These are phyloP conservation scores for Lycodopsis pacificus DNA, from an alignment of 2,797 vertebrate species.

Conservation along the genomic window DNA sequence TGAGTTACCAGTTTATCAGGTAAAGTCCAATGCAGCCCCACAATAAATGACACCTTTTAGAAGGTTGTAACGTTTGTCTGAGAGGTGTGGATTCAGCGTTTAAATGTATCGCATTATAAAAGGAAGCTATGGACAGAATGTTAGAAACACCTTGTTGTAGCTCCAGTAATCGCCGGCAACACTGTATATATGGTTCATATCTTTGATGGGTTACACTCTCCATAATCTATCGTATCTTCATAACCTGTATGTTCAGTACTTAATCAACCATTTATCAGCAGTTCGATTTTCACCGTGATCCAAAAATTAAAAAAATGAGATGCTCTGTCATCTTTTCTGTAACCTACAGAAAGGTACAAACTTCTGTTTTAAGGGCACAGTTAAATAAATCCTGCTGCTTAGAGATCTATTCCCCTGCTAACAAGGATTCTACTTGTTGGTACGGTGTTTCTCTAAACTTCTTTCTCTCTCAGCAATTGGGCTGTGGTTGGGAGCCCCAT, in stretches of 20 bases:
- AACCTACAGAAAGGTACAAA: neutral
- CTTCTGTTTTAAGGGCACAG: neutral
- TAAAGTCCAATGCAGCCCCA: neutral
- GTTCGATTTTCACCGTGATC: neutral
- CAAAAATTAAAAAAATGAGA: neutral
- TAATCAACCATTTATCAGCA: neutral
- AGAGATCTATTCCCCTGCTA: neutral
- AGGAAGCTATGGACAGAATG: neutral
- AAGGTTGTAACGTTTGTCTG: neutral
- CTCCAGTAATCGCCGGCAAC: neutral
- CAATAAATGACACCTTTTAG: neutral
- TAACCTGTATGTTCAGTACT: neutral
- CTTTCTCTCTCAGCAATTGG: conserved; percentile 45
- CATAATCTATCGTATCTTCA: neutral
- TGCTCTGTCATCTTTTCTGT: neutral
- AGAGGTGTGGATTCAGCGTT: neutral
- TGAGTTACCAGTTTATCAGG: neutral
- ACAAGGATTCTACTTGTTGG: conserved; percentile 17
- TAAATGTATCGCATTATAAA: neutral
- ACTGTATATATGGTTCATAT: neutral
- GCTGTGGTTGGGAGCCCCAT: conserved; percentile 38
- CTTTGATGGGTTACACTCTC: neutral
- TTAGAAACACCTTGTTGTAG: neutral
- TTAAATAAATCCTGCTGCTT: neutral
- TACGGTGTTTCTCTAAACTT: conserved; percentile 20